Evolutionary conservation across 2,113 vertebrate genomes (phyloP).

Genomic region (Barnardius zonarius): DNA sequence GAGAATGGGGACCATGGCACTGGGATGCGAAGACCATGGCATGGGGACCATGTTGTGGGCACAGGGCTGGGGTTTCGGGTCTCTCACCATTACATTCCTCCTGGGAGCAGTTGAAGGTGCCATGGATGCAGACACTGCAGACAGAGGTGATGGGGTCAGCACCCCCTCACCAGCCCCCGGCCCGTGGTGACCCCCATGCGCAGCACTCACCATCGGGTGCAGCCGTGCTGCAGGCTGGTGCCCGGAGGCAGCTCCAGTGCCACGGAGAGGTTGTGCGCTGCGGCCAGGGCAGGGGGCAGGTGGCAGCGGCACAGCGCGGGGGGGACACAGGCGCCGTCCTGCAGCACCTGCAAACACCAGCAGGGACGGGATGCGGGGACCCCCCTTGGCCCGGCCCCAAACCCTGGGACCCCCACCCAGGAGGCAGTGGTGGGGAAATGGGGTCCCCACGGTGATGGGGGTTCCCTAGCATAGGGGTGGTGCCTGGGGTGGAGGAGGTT

Average conservation of each 20-base stretch:
- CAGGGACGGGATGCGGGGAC: accelerated
- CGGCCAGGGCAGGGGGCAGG: conserved; percentile 28
- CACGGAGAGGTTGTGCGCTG: conserved; percentile 60
- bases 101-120: conserved; percentile 78
- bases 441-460: neutral
- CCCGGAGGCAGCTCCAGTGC: conserved; percentile 66
- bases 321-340: conserved; percentile 70
- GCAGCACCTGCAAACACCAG: conserved; percentile 71
- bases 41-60: neutral
- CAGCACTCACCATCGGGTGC: conserved; percentile 81
- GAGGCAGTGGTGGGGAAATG: neutral
- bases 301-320: conserved; percentile 74
- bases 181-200: neutral
- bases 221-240: conserved; percentile 68
- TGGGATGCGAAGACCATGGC: neutral
- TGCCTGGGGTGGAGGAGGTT: neutral
- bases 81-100: conserved; percentile 79
- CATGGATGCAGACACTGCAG: conserved; percentile 74
- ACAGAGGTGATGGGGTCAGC: neutral
- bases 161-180: accelerated
- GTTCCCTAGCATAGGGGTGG: neutral
- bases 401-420: neutral
- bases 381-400: neutral
- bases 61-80: neutral
- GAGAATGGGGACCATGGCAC: neutral